Conservation (phyloP, 2,797 vertebrate genomes). For the Limosa lapponica region DNA sequence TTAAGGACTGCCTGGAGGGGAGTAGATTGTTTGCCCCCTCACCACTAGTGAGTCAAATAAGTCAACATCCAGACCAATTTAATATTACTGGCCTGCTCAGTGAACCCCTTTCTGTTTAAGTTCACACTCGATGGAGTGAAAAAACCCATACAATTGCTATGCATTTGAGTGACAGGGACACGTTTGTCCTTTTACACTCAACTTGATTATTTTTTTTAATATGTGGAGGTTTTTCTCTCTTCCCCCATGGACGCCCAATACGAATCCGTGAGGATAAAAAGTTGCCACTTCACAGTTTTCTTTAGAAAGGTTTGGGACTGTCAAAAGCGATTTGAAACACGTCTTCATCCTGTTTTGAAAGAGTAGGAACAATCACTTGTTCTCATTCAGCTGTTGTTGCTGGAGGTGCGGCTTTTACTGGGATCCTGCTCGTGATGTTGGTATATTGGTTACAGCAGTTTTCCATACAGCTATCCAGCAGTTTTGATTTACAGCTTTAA, state of each 20-base stretch:
- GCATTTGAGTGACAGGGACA: neutral
- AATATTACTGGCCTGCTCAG: neutral
- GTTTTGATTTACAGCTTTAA: neutral
- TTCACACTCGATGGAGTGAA: neutral
- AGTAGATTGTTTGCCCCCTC: neutral
- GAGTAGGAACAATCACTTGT: neutral
- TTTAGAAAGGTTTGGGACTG: neutral
- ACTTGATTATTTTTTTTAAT: neutral
- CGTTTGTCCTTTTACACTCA: neutral
- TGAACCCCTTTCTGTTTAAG: neutral
- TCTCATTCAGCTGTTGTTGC: neutral
- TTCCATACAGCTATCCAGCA: neutral
- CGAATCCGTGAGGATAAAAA: neutral
- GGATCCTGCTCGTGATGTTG: neutral
- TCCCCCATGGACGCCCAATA: fast-evolving
- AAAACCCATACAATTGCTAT: neutral
- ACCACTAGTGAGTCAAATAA: neutral
- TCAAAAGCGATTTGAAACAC: neutral
- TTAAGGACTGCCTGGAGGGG: neutral
- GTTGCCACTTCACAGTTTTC: neutral
- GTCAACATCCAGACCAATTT: neutral
- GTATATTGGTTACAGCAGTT: neutral
- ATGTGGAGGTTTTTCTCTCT: neutral
- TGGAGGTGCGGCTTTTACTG: neutral
- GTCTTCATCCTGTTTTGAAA: neutral